Percentiles rank a stretch among this genome's conserved stretches.
Conservation (phyloP, 2,113 vertebrate species). For the Struthidea cinerea region DNA sequence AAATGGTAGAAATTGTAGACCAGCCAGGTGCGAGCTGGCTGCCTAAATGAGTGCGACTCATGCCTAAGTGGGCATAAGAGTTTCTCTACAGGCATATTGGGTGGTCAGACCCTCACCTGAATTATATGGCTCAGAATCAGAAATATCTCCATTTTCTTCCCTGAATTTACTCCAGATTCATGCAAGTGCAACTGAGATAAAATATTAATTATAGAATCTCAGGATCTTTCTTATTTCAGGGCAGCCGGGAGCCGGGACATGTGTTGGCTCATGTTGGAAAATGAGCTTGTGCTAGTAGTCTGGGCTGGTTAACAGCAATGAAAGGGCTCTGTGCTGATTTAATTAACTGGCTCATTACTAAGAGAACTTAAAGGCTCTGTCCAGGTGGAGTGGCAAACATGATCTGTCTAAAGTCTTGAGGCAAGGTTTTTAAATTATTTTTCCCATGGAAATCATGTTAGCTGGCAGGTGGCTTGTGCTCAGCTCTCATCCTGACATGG, state of each 20-base stretch:
- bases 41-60: background rate
- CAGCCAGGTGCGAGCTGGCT: background rate
- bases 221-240: background rate
- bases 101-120: background rate
- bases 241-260: background rate
- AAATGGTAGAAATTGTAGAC: background rate
- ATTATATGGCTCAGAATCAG: background rate
- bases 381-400: background rate
- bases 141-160: background rate
- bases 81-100: background rate
- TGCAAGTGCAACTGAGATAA: background rate
- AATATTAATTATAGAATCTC: background rate
- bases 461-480: background rate
- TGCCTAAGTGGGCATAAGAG: background rate
- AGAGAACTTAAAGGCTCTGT: background rate
- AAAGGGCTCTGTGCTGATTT: background rate
- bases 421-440: background rate
- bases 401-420: background rate
- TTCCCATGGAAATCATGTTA: background rate
- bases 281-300: background rate
- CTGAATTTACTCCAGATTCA: slow-evolving; percentile 2
- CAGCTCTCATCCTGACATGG: background rate
- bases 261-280: background rate
- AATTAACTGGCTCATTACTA: background rate
- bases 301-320: background rate